phyloP scores from a whole-genome alignment of 2,797 vertebrate genomes.

The Paedocypris micromegethes region DNA sequence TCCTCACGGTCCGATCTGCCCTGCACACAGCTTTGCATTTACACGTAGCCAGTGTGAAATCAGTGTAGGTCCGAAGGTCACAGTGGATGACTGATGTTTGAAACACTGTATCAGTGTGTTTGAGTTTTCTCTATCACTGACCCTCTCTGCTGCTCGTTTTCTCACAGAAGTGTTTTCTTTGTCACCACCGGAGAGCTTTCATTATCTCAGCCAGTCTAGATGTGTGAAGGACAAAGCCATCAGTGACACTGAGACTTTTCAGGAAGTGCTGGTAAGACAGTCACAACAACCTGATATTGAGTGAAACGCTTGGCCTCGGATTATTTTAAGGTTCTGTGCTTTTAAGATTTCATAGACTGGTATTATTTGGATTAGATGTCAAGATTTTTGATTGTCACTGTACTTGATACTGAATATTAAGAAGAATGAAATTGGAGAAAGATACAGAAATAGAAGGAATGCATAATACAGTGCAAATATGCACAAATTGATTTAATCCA shows the following conservation, averaged over 20 bases:
- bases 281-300: slow-evolving; percentile 1
- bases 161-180: slow-evolving; percentile 83
- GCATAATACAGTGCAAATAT: too few species aligned
- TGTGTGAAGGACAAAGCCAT: slow-evolving; percentile 78
- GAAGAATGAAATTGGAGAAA: too few species aligned
- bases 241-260: slow-evolving; percentile 81
- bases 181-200: slow-evolving; percentile 77
- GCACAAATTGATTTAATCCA: too few species aligned
- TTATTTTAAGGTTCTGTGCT: too few species aligned
- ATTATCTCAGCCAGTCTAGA: slow-evolving; percentile 89
- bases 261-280: slow-evolving; percentile 83
- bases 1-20: too few species aligned
- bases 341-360: too few species aligned
- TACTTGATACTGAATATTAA: too few species aligned
- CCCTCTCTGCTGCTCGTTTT: slow-evolving; percentile 25
- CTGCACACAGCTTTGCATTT: neutral
- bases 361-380: too few species aligned
- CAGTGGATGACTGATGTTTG: slow-evolving; percentile 6
- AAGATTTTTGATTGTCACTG: too few species aligned
- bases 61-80: neutral
- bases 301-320: too few species aligned
- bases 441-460: too few species aligned
- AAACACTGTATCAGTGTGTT: slow-evolving; percentile 11
- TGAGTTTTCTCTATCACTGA: neutral
- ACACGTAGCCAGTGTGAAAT: slow-evolving; percentile 1